Base-by-base conservation (phyloP, 1,140 invertebrate species). In the Colletes gigas region DNA sequence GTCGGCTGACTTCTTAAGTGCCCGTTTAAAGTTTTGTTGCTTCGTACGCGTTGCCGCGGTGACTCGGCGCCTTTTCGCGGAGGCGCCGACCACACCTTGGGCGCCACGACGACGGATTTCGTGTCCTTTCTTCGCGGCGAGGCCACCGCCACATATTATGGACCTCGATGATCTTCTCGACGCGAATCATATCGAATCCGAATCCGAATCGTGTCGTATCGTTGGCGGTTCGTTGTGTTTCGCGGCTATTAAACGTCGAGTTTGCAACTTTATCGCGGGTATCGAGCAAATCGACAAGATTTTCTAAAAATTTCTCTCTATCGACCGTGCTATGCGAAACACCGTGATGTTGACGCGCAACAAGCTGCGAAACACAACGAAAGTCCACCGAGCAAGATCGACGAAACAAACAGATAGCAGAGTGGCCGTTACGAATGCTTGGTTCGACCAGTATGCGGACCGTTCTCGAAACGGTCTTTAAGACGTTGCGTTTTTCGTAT, bases 31-130 rank as follows among this genome's bases (percentile, higher is more conserved):
- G 69, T 89, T 89, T 89, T 85, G 81, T 89, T 89, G 83, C 68
- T 86, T 75, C 44, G 60, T 70, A 54, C 65, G 73, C 68, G 39
- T 41, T 76, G 67, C 79, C 78, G 70, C 41, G 63, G 74, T 87
- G 88, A 88, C 87, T 87, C 50, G 75, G 80, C 83, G 80, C 66
- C 70, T 88, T 87, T 83, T 87, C 85, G 84, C 79, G 79, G 68
- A 83, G 86, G 87, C 89, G 89, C 89, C 90, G 82, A 82, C 88
- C 88, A 91, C 90, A 90, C 90, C 90, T 89, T 81, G 90, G 90
- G 90, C 91, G 90, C 90, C 90, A 87, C 87, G 76, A 21, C 82
- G 90, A 86, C 89, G 88, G 80, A 81, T 62, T 72, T 57, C 52
- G 55, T 30, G 30, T 74, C 70, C n/a, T 66, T 65, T 71, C 82